Evolutionary conservation across 2,888 invertebrate species (phyloP), one percentile per base, ranked within the genome.

Genomic region (Steromphala cineraria): DNA sequence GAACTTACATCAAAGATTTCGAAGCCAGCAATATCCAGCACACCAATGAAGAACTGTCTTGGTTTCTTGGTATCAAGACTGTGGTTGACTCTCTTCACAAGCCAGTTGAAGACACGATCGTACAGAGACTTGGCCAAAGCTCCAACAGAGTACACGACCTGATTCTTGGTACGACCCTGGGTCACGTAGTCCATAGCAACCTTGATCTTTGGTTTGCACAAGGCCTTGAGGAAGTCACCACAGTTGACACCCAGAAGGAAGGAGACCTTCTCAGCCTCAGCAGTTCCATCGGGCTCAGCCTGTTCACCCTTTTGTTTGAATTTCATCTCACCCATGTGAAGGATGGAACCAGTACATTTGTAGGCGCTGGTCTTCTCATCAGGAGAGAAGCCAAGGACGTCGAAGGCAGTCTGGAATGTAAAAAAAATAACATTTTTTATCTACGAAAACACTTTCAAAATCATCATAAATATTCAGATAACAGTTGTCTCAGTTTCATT

Each of bases 291-390:
- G 40, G 93, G 91, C 84, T 93, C 93, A 40, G 93, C 94, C 89
- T 99, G 99, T 95, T 99, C 99, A 95, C 99, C 99, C 93, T 99
- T 97, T 95, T 99, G 99, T 95, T 99, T 99, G 97, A 99, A 99
- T 95, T 99, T 99, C 98, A 99, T 98, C 94, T 97, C 96, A 95
- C 99, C 99, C 97, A 99, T 98, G 95, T 99, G 99, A 98, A 99
- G 98, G 94, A 99, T 99, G 93, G 98, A 95, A 93, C 98, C 98
- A 90, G 98, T 98, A 95, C 99, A 97, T 94, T 96, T 98, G 96
- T 98, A 99, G 92, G 99, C 96, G 94, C 99, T 96, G 94, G 97
- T 95, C 95, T 99, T 99, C 95, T 99, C 99, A 31, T 92, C 92
- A 0, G 97, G 96, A 91, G 97, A 96, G 96, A 99, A 99, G 94